Percentiles rank a stretch among this genome's conserved stretches.
phyloP scores from a whole-genome alignment of 1,140 invertebrate genomes.

The Cardiocondyla obscurior region DNA sequence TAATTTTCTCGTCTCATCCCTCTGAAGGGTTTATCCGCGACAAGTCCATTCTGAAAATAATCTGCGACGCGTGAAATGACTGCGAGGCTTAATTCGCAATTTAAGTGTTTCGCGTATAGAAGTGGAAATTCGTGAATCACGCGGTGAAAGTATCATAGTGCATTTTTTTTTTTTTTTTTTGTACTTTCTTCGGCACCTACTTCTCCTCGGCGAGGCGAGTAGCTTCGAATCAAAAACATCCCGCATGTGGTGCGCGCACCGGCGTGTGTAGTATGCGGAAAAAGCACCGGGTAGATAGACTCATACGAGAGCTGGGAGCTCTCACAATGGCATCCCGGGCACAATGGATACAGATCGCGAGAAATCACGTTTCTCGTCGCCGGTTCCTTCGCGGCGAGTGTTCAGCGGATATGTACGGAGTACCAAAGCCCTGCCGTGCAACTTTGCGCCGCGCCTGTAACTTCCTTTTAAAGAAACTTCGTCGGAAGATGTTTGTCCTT shows the following conservation, averaged over 20 bases:
- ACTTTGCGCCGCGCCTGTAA: neutral
- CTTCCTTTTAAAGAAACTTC: neutral
- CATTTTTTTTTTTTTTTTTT: constrained; percentile 33
- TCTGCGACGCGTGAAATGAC: neutral
- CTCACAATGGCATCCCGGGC: constrained; percentile 35
- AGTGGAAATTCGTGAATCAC: neutral
- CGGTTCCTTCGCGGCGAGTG: constrained; percentile 21
- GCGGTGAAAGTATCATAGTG: neutral
- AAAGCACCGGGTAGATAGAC: constrained; percentile 34
- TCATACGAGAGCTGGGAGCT: constrained; percentile 20
- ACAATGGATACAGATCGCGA: constrained; percentile 52
- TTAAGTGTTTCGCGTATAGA: neutral
- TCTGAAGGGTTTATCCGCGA: neutral
- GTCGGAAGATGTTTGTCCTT: neutral
- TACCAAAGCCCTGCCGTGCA: neutral
- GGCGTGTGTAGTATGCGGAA: constrained; percentile 2
- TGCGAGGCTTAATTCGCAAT: constrained; percentile 12
- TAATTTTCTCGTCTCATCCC: neutral
- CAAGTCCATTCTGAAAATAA: neutral
- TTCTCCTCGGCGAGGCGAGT: neutral
- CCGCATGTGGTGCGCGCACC: neutral
- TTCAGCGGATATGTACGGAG: constrained; percentile 17
- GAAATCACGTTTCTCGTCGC: constrained; percentile 41
- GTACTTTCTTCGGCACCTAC: neutral
- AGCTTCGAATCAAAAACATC: constrained; percentile 44